phyloP scores from a whole-genome alignment of 2,888 invertebrate genomes.

The Pegoplata infirma region DNA sequence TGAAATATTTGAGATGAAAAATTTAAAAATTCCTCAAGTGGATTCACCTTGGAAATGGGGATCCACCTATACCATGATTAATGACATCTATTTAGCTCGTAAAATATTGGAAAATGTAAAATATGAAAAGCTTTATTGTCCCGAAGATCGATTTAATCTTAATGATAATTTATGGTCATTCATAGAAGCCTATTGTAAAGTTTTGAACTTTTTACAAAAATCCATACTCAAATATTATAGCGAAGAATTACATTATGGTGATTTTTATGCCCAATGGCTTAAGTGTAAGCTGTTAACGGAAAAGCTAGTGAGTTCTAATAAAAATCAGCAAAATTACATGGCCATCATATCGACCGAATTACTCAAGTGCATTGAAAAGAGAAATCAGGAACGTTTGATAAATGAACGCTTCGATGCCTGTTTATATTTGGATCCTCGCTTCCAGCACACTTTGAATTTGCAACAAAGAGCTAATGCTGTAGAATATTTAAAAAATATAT shows the following conservation, averaged over 20 bases:
- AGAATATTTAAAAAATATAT: constrained; percentile 40
- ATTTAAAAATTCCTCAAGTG: constrained; percentile 14
- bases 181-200: constrained; percentile 11
- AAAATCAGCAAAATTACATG: constrained; percentile 5
- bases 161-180: constrained; percentile 13
- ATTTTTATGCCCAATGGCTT: no score
- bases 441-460: constrained; percentile 24
- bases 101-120: background rate
- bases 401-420: constrained; percentile 17
- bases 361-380: constrained; percentile 19
- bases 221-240: background rate
- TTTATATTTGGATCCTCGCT: no score
- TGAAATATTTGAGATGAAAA: background rate
- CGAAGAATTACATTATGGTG: constrained; percentile 15
- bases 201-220: constrained; percentile 10
- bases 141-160: constrained; percentile 11
- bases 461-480: constrained; percentile 21
- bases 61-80: constrained; percentile 22
- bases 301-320: background rate
- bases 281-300: constrained; percentile 22
- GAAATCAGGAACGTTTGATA: constrained; percentile 17
- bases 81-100: constrained; percentile 8
- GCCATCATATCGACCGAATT: constrained; percentile 7
- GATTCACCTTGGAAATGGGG: constrained; percentile 43
- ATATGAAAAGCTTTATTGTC: background rate